A percentile compares a stretch with the other conserved stretches of the same genome.
These are phyloP conservation scores for Canis aureus DNA, from an alignment of 2,113 vertebrate species.

Conservation along the genomic window DNA sequence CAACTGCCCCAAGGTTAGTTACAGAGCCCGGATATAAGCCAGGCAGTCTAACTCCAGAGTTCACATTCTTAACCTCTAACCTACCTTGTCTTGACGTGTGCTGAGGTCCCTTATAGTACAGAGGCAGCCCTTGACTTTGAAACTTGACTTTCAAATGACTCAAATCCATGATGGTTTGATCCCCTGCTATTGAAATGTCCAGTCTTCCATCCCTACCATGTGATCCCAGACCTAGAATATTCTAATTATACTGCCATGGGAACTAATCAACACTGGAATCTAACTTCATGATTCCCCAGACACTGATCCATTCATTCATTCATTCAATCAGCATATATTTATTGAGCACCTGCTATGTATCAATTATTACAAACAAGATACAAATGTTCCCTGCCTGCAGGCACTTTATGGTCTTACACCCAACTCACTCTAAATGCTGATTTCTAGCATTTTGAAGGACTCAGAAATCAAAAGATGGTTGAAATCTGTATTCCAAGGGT, in stretches of 20 bases:
- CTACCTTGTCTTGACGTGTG: background rate
- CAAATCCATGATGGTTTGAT: conserved; percentile 3
- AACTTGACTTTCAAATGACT: conserved; percentile 44
- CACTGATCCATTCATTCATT: background rate
- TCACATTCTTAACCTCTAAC: background rate
- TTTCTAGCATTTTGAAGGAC: background rate
- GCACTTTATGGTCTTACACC: background rate
- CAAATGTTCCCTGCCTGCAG: background rate
- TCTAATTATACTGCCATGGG: background rate
- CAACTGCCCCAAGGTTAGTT: background rate
- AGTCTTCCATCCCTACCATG: background rate
- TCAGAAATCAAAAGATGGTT: conserved; percentile 14
- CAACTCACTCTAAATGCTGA: background rate
- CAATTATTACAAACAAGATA: background rate
- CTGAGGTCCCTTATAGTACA: background rate
- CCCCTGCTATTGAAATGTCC: background rate
- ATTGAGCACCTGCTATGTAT: background rate
- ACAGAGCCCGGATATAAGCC: background rate
- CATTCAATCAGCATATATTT: background rate
- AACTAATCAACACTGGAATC: background rate
- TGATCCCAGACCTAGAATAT: background rate
- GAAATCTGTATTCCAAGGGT: background rate
- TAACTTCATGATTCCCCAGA: background rate
- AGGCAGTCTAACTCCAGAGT: background rate
- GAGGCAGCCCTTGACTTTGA: background rate